phyloP scores from a whole-genome alignment of 2,797 vertebrate genomes.

The Tapera naevia region DNA sequence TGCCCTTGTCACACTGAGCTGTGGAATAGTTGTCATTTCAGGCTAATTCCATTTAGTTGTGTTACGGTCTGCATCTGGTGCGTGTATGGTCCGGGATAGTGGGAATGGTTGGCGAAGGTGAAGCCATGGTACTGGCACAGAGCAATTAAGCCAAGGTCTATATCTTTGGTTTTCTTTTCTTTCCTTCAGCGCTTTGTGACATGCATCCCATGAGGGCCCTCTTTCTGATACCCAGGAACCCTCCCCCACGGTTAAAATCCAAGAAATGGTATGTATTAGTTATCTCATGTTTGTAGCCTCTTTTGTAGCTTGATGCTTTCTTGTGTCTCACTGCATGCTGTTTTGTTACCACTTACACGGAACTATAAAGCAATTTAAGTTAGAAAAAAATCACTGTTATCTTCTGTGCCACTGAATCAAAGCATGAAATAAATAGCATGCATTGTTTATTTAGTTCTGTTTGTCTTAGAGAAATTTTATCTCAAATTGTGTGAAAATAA shows the following conservation, averaged over 20 bases:
- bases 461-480: neutral
- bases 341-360: neutral
- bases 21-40: neutral
- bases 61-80: neutral
- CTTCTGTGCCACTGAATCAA: neutral
- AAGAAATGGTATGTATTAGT: slow-evolving; percentile 91
- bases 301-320: neutral
- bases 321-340: neutral
- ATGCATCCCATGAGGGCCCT: slow-evolving; percentile 99
- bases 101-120: neutral
- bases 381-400: neutral
- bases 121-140: neutral
- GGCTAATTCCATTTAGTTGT: neutral
- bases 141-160: neutral
- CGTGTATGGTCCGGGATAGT: accelerated
- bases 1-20: neutral
- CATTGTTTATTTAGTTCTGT: neutral
- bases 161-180: neutral
- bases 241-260: slow-evolving; percentile 96
- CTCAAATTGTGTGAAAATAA: neutral
- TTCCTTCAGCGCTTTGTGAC: slow-evolving; percentile 91
- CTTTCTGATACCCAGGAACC: slow-evolving; percentile 98
- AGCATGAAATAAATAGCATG: neutral
- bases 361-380: neutral
- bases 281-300: neutral